Evolutionary conservation across 1,140 invertebrate species (phyloP), one percentile per base, ranked within the genome.

Genomic region (Oscheius sp.): DNA sequence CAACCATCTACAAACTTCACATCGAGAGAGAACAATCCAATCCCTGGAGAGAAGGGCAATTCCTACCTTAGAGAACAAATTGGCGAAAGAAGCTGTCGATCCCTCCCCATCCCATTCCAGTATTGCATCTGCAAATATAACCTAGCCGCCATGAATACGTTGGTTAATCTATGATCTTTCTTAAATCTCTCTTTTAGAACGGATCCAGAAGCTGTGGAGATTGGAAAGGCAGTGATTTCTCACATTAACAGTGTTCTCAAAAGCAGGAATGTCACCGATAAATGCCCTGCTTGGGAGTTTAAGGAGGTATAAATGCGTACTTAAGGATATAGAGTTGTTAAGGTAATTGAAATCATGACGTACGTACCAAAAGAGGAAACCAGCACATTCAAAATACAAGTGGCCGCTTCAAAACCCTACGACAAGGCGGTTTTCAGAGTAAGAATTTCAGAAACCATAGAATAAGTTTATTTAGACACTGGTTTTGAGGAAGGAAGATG

Each of bases 51-150:
- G 18, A 59, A 61, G 18, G n/a, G 52, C 20, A 55, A 35, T 3
- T 62, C 38, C 38, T n/a, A n/a, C 28, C 20, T 70, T 1, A 18
- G 68, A 29, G 36, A 46, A 26, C 68, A 70, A 15, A 34, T 35
- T 26, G 31, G 18, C 15, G 1, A 4, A 1, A 28, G 68, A 35
- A 70, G 20, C 7, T 70, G 68, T 32, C 18, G 15, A 28, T 61
- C 29, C 18, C 18, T 62, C n/a, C 68, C 68, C 1, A 70, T 62
- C 35, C 55, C 55, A 4, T 7, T 61, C 4, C 35, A 59, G 26
- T 70, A 70, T 49, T 70, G 68, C 35, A 70, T 70, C 26, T 70
- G 68, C 45, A 35, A 70, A 20, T 42, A 42, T 10, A 42, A 42
- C 10, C n/a, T 42, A n/a, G n/a, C 38, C 38, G n/a, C 10, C 10